Evolutionary conservation across 2,888 invertebrate species (phyloP).

Genomic region (Latrodectus elegans): DNA sequence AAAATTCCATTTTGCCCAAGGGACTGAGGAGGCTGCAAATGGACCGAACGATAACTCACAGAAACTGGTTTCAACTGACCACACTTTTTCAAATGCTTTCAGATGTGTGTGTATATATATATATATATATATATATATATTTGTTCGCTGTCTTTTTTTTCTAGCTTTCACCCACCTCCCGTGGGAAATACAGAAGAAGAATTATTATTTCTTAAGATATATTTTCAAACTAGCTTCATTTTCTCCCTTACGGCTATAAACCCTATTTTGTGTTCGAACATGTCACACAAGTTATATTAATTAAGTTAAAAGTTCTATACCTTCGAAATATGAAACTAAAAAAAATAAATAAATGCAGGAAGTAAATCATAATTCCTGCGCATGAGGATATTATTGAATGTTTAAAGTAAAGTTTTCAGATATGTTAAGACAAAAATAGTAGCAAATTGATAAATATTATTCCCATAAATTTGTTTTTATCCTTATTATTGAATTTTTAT

Average conservation of each 20-base stretch:
- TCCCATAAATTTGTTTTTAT: too few species aligned
- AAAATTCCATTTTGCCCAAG: slow-evolving; percentile 59
- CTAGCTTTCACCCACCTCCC: slow-evolving; percentile 3
- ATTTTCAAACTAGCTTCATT: slow-evolving; percentile 13
- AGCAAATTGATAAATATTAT: too few species aligned
- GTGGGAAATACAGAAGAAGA: slow-evolving; percentile 48
- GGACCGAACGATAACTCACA: slow-evolving; percentile 57
- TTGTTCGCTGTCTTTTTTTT: slow-evolving; percentile 20
- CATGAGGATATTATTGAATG: too few species aligned
- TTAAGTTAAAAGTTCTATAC: slow-evolving; percentile 39
- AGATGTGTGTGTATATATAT: too few species aligned
- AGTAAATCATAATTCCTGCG: too few species aligned
- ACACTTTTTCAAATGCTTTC: slow-evolving; percentile 48
- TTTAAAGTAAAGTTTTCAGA: too few species aligned
- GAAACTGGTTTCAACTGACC: slow-evolving; percentile 64
- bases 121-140: neutral
- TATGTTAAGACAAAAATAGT: too few species aligned
- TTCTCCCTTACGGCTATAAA: slow-evolving; percentile 36
- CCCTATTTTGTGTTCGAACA: slow-evolving; percentile 46
- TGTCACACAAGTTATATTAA: slow-evolving; percentile 54
- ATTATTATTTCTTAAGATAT: slow-evolving; percentile 45
- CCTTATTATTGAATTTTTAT: too few species aligned
- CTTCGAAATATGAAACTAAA: too few species aligned
- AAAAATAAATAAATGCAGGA: too few species aligned
- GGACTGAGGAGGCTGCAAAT: slow-evolving; percentile 43